A percentile compares a stretch with the other conserved stretches of the same genome.
These are phyloP conservation scores for Adela reaumurella DNA, from an alignment of 2,888 invertebrate genomes.

Conservation along the genomic window DNA sequence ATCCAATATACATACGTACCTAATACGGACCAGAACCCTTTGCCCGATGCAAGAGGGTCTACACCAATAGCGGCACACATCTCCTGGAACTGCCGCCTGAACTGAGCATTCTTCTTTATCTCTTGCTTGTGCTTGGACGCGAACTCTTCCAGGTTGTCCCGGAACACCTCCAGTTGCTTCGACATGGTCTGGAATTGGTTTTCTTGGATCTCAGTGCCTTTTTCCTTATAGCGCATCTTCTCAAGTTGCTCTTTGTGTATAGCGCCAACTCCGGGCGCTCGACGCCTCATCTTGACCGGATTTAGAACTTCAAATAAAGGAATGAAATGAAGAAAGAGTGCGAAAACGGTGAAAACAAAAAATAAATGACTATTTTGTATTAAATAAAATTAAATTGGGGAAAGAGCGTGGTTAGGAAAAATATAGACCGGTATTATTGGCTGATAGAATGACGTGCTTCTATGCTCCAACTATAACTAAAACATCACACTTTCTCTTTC, in stretches of 20 bases:
- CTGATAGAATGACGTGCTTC: no score
- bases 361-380: no score
- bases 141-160: slow-evolving; percentile 90
- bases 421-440: no score
- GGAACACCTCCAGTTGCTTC: slow-evolving; percentile 90
- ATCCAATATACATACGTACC: slow-evolving; percentile 23
- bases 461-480: no score
- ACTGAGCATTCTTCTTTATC: slow-evolving; percentile 91
- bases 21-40: slow-evolving; percentile 97
- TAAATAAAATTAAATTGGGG: no score
- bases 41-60: slow-evolving; percentile 93
- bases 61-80: slow-evolving; percentile 99
- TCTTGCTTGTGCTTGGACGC: slow-evolving; percentile 92
- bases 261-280: slow-evolving; percentile 81
- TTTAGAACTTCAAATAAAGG: no score
- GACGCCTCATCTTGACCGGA: slow-evolving; percentile 65
- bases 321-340: no score
- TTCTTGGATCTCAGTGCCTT: slow-evolving; percentile 88
- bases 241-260: slow-evolving; percentile 84
- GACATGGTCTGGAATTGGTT: slow-evolving; percentile 91
- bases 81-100: slow-evolving; percentile 94
- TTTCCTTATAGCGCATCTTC: slow-evolving; percentile 88
- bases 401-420: no score
- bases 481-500: no score
- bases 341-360: no score